phyloP scores from a whole-genome alignment of 1,140 invertebrate genomes.

The Globodera rostochiensis region DNA sequence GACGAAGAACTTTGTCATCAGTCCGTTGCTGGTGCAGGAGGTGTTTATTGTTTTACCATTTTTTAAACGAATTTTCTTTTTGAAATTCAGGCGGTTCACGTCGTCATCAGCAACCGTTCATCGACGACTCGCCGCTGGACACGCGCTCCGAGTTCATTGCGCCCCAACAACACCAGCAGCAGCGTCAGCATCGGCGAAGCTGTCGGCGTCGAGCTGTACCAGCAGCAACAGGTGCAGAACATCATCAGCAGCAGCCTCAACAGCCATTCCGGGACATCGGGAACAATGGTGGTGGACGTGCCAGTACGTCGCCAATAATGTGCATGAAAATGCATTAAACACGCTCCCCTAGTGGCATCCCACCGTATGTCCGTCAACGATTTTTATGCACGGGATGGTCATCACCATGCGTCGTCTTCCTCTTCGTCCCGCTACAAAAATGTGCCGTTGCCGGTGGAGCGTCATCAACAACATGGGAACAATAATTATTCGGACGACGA shows the following conservation, averaged over 20 bases:
- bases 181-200: not conserved
- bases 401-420: not conserved
- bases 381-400: not conserved
- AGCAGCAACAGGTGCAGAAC: not conserved
- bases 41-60: not conserved
- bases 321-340: too few species aligned
- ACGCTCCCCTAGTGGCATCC: not conserved
- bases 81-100: not conserved
- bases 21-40: not conserved
- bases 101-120: not conserved
- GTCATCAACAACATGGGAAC: not conserved
- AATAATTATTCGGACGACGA: not conserved
- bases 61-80: not conserved
- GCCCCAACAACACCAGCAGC: not conserved
- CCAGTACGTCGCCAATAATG: not conserved
- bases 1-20: not conserved
- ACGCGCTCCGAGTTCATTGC: slow-evolving; percentile 22
- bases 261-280: slow-evolving; percentile 15
- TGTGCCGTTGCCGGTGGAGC: not conserved
- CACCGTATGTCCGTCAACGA: not conserved
- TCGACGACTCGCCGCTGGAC: not conserved
- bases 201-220: not conserved
- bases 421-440: slow-evolving; percentile 19
- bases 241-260: not conserved
- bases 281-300: not conserved